These are phyloP conservation scores for Kuschelorhynchus macadamiae DNA, from an alignment of 2,888 invertebrate species.

Conservation along the genomic window DNA sequence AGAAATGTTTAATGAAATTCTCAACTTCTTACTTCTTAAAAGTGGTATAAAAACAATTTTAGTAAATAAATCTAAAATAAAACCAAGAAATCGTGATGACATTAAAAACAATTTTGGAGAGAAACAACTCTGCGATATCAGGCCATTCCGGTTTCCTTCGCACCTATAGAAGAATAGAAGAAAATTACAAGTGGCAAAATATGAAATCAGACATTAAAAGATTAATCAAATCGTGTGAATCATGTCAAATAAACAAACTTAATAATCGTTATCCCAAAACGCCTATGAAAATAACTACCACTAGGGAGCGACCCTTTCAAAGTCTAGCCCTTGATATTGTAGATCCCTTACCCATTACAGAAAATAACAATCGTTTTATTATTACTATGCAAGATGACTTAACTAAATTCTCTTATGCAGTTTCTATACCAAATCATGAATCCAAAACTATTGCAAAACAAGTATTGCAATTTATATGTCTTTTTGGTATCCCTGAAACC, in stretches of 20 bases:
- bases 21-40: neutral
- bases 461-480: too few relatives aligned
- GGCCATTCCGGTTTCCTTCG: constrained; percentile 5
- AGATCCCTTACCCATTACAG: constrained; percentile 56
- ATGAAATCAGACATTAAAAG: constrained; percentile 49
- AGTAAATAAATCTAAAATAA: constrained; percentile 1
- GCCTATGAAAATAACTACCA: constrained; percentile 60
- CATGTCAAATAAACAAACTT: constrained; percentile 56
- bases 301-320: constrained; percentile 57
- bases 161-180: constrained; percentile 45
- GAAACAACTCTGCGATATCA: neutral
- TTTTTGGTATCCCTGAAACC: too few relatives aligned
- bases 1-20: constrained; percentile 4
- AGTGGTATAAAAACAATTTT: neutral
- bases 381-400: constrained; percentile 55
- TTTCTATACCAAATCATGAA: too few relatives aligned
- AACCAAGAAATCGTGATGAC: neutral
- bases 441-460: constrained; percentile 1
- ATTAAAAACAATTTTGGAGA: neutral
- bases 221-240: constrained; percentile 37
- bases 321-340: constrained; percentile 57
- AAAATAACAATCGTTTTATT: constrained; percentile 55
- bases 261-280: constrained; percentile 49
- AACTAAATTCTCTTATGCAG: too few relatives aligned
- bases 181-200: constrained; percentile 47